These are phyloP conservation scores for Nomada fucata DNA, from an alignment of 2,888 invertebrate species.

Conservation along the genomic window DNA sequence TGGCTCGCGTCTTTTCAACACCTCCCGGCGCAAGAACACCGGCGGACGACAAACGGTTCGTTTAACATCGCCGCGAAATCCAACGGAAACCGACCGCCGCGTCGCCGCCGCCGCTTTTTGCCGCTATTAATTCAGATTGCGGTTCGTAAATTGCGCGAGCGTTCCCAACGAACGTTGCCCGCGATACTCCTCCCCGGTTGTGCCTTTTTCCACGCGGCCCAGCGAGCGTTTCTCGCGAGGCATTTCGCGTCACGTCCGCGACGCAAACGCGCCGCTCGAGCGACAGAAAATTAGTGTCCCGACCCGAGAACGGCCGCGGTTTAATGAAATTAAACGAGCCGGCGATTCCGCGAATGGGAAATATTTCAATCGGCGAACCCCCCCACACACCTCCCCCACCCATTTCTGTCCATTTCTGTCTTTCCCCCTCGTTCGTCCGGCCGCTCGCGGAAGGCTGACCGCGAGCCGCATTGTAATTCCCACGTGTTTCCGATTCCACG, in stretches of 20 bases:
- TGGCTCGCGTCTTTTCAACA: constrained; percentile 47
- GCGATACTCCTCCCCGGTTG: not conserved
- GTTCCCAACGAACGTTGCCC: not conserved
- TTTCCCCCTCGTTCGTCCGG: no score
- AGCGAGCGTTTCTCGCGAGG: constrained; percentile 40
- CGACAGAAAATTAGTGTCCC: constrained; percentile 68
- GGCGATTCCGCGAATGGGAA: constrained; percentile 63
- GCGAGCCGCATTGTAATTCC: constrained; percentile 44
- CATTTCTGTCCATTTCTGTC: not conserved
- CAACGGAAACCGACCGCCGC: constrained; percentile 34
- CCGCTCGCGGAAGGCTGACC: not conserved
- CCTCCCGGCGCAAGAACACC: constrained; percentile 48
- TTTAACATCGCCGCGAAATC: constrained; percentile 59
- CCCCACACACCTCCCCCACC: not conserved
- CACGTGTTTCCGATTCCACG: constrained; percentile 61
- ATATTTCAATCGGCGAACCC: constrained; percentile 60
- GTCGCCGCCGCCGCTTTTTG: constrained; percentile 33
- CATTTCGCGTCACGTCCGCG: constrained; percentile 60
- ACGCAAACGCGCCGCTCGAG: constrained; percentile 54
- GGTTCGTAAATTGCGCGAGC: constrained; percentile 56
- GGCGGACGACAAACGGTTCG: constrained; percentile 38
- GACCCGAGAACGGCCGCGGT: constrained; percentile 41
- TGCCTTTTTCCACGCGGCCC: constrained; percentile 28
- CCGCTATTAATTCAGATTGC: constrained; percentile 59
- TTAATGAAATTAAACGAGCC: constrained; percentile 67